Percentiles rank a stretch among this genome's conserved stretches.
These are phyloP conservation scores for Brevimyrus niger DNA, from an alignment of 2,113 vertebrate species.

Conservation along the genomic window DNA sequence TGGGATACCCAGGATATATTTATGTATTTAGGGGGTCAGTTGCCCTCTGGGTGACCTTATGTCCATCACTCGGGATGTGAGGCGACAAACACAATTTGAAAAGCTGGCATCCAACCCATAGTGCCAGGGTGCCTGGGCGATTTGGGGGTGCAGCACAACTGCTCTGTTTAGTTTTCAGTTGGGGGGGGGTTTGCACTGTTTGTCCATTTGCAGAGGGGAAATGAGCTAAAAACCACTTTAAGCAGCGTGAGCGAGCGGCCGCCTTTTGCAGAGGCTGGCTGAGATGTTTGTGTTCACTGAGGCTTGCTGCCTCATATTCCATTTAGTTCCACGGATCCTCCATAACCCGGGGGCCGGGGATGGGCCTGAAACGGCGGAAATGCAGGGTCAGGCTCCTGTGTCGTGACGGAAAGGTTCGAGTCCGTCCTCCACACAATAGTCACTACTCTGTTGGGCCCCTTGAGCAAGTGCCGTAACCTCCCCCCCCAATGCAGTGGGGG, in stretches of 20 bases:
- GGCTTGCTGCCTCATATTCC: background rate
- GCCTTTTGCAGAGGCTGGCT: background rate
- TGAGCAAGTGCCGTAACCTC: background rate
- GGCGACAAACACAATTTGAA: background rate
- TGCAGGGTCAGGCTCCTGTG: background rate
- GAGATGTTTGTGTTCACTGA: background rate
- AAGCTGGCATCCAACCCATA: background rate
- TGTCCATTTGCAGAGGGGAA: background rate
- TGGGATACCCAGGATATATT: background rate
- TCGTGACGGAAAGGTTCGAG: background rate
- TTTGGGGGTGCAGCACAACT: background rate
- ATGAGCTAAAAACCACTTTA: background rate
- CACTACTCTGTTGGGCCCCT: background rate
- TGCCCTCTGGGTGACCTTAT: constrained; percentile 14
- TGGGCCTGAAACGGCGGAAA: background rate
- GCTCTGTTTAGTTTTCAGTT: background rate
- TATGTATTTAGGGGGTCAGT: background rate
- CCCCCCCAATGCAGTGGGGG: background rate
- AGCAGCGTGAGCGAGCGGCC: too few relatives aligned
- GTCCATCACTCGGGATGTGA: background rate
- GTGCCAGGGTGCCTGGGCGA: background rate
- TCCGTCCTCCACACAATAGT: background rate
- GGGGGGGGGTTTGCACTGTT: background rate
- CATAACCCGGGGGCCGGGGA: background rate
- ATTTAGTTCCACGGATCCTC: background rate